These are phyloP conservation scores for Heliconius ethilla DNA, from an alignment of 2,888 invertebrate species.

Conservation along the genomic window DNA sequence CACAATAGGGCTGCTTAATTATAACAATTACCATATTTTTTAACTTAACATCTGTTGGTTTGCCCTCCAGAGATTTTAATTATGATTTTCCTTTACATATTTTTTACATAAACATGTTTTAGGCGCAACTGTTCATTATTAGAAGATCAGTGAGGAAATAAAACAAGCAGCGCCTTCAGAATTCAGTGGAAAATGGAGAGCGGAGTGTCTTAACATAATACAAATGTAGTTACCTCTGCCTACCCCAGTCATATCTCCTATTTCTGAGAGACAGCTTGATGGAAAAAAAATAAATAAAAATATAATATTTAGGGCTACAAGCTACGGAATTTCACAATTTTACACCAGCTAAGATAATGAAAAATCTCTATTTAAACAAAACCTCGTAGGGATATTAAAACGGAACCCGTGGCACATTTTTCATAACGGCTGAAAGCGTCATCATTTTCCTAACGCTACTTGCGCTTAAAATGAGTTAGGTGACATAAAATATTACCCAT, in stretches of 20 bases:
- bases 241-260: no score
- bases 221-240: no score
- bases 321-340: conserved; percentile 20
- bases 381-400: conserved; percentile 36
- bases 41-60: conserved; percentile 37
- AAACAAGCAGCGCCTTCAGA: no score
- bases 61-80: conserved; percentile 31
- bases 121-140: conserved; percentile 24
- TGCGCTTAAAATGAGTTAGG: conserved; percentile 4
- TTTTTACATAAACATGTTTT: conserved; percentile 28
- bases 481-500: conserved; percentile 1
- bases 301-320: background rate
- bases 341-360: conserved; percentile 26
- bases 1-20: conserved; percentile 38
- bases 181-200: no score
- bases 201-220: no score
- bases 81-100: conserved; percentile 36
- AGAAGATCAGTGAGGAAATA: background rate
- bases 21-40: conserved; percentile 43
- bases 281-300: background rate
- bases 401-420: conserved; percentile 32
- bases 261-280: no score
- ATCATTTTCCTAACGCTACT: conserved; percentile 32
- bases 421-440: conserved; percentile 34
- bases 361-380: conserved; percentile 37